Evolutionary conservation across 1,140 invertebrate species (phyloP), one percentile per base, ranked within the genome.

Genomic region (Penaeus vannamei): DNA sequence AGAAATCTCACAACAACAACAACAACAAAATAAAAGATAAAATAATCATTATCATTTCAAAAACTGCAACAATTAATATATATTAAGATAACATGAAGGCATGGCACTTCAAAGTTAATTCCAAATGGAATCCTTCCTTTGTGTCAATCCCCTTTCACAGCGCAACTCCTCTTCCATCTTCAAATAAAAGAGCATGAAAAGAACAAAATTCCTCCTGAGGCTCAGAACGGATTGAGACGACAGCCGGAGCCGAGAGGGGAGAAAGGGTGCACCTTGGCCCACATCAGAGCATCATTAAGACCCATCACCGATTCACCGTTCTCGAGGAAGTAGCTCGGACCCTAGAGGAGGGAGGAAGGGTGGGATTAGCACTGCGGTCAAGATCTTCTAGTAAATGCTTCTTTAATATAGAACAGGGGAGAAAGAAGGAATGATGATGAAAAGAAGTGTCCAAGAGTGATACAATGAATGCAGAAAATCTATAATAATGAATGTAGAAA

Each of bases 181-280:
- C 8, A 53, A 53, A 53, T 14, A 12, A 53, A 12, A 53, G 8
- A 53, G 53, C 10, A 1, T 14, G 53, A 53, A 1, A 53, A 81
- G 46, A 42, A 82, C 22, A 7, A 17, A 46, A 36, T 81, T n/a
- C 46, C 84, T 29, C 42, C 26, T 10, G 77, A 29, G 20, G 66
- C 10, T 90, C 88, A 94, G 90, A 94, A 94, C 80, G 94, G 94
- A 88, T 93, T 94, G 29, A 94, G 93, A 83, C 92, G 91, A 10
- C 92, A 89, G 26, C 93, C 93, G 61, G 92, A 93, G 29, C 92
- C 93, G 8, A 94, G 90, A 32, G 94, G 94, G 29, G 94, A 94
- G 90, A 94, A 94, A 1, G 93, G 93, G 91, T 94, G 94, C 7
- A 94, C 94, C 91, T 93, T 94, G 10, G 93, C 93, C 94, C 94